Conservation (phyloP, 2,888 invertebrate species). For the Aquatica leii region DNA sequence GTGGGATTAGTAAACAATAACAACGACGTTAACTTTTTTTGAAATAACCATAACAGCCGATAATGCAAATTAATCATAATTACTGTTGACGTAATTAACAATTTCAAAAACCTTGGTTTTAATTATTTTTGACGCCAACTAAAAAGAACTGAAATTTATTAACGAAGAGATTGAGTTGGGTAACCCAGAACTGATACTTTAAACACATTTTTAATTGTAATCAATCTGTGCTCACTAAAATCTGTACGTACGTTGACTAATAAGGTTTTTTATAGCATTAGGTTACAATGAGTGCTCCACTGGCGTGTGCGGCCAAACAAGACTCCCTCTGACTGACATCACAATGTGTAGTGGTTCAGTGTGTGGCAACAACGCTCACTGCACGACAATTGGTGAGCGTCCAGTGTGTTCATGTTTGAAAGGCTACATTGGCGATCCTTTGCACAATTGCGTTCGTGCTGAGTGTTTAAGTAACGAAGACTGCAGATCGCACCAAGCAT, state of each 20-base stretch:
- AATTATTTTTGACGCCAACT: no score
- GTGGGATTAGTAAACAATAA: constrained; percentile 11
- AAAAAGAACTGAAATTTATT: no score
- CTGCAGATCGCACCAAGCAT: constrained; percentile 75
- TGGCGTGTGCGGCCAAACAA: constrained; percentile 16
- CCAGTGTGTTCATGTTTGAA: constrained; percentile 84
- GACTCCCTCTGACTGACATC: constrained; percentile 35
- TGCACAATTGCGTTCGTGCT: constrained; percentile 70
- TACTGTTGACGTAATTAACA: no score
- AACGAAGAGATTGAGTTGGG: no score
- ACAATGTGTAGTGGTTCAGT: constrained; percentile 65
- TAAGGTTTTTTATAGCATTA: not conserved
- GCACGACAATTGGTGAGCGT: constrained; percentile 70
- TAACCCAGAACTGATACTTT: no score
- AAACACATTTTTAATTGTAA: no score
- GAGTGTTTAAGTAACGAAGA: constrained; percentile 73
- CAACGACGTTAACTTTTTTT: not conserved
- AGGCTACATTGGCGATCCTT: constrained; percentile 82
- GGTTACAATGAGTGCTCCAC: constrained; percentile 12
- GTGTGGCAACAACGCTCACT: constrained; percentile 74
- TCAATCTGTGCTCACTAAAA: no score
- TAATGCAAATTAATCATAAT: not conserved
- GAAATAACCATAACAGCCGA: not conserved
- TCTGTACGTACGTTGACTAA: not conserved
- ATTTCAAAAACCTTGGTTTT: no score